These are phyloP conservation scores for Machaerirhynchus nigripectus DNA, from an alignment of 2,113 vertebrate genomes.

Conservation along the genomic window DNA sequence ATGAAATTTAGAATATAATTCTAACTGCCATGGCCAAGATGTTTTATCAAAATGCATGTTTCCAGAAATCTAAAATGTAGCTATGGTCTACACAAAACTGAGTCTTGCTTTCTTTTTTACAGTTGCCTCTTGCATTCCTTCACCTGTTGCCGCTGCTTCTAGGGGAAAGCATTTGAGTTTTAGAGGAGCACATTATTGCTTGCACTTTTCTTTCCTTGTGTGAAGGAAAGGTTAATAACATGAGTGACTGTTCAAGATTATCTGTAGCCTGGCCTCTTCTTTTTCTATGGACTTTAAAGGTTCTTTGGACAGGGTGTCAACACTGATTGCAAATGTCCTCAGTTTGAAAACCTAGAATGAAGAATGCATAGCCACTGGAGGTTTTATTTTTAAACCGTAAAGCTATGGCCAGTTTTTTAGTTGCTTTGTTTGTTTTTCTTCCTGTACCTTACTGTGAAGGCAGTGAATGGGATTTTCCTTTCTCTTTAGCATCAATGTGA, in stretches of 20 bases:
- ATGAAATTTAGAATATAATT: not conserved
- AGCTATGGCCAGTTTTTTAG: not conserved
- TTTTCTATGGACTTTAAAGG: not conserved
- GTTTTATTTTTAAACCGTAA: not conserved
- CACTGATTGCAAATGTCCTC: not conserved
- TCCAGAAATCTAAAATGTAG: not conserved
- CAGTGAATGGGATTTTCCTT: not conserved
- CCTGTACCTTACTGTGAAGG: not conserved
- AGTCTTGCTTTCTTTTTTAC: not conserved
- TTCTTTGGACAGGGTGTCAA: not conserved
- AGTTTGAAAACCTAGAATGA: not conserved
- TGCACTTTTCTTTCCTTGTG: not conserved
- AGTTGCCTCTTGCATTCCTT: not conserved
- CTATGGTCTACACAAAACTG: not conserved
- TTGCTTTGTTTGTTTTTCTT: not conserved
- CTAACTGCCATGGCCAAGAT: not conserved
- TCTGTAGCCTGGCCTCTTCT: not conserved
- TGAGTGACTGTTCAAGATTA: not conserved
- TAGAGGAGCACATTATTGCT: not conserved
- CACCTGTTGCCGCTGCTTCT: not conserved
- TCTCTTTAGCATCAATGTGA: not conserved
- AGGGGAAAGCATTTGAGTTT: not conserved
- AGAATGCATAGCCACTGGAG: not conserved
- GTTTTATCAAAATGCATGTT: not conserved
- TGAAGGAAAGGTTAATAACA: not conserved